Percentiles rank a stretch among this genome's conserved stretches.
phyloP scores from a whole-genome alignment of 2,113 vertebrate species.

The Bubo scandiacus region DNA sequence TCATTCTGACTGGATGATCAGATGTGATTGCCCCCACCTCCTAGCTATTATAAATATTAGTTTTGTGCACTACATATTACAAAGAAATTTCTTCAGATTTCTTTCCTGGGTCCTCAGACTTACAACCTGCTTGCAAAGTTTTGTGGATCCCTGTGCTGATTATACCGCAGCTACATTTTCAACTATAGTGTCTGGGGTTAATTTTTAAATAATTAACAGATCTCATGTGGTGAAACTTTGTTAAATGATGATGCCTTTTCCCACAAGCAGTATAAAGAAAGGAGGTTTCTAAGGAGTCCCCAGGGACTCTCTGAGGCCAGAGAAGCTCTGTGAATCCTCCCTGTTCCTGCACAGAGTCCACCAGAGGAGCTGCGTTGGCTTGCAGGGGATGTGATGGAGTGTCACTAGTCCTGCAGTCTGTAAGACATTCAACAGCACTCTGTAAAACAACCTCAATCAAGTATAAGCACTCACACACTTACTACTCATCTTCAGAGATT shows the following conservation, averaged over 20 bases:
- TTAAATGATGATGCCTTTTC: background rate
- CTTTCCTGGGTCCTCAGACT: background rate
- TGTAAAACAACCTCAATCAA: background rate
- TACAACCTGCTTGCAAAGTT: background rate
- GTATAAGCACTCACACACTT: background rate
- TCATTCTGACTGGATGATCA: background rate
- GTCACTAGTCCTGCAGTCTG: background rate
- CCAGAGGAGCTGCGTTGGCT: background rate
- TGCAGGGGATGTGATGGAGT: background rate
- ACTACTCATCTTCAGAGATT: background rate
- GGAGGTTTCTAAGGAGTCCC: background rate
- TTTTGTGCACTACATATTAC: background rate
- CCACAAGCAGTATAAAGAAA: background rate
- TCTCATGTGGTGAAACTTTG: background rate
- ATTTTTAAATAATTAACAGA: background rate
- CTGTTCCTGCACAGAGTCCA: fast-evolving
- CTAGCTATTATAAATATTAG: background rate
- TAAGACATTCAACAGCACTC: background rate
- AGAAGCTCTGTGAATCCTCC: background rate
- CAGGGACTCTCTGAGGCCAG: background rate
- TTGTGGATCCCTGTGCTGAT: background rate
- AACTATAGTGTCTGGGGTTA: background rate
- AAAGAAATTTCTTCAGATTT: background rate
- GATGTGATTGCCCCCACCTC: background rate
- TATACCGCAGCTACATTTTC: background rate